Percentiles rank a stretch among this genome's conserved stretches.
phyloP scores from a whole-genome alignment of 1,140 invertebrate species.

The Argopecten irradians region DNA sequence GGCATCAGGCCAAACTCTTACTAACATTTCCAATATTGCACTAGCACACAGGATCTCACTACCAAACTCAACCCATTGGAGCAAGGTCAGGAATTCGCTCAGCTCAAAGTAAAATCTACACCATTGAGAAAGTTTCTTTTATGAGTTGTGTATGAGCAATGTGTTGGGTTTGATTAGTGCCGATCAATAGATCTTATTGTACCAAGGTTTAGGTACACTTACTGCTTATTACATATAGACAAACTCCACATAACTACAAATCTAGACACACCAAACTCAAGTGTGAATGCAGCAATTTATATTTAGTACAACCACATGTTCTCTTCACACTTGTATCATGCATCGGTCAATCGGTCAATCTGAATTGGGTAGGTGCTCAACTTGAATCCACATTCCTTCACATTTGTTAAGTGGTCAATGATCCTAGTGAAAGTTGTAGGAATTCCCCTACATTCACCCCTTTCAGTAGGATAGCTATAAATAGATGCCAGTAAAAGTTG shows the following conservation, averaged over 20 bases:
- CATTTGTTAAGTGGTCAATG: too few relatives aligned
- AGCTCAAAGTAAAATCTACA: conserved; percentile 1
- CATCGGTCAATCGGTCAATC: too few relatives aligned
- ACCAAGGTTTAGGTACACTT: not conserved
- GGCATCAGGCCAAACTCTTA: not conserved
- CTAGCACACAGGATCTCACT: not conserved
- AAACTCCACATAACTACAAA: not conserved
- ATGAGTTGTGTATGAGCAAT: conserved; percentile 3
- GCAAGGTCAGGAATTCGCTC: not conserved
- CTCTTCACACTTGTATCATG: too few relatives aligned
- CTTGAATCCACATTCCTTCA: too few relatives aligned
- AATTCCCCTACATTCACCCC: too few relatives aligned
- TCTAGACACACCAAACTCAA: too few relatives aligned
- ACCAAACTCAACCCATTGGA: conserved; percentile 13
- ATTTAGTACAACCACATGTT: too few relatives aligned
- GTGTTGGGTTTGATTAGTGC: not conserved
- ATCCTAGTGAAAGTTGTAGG: too few relatives aligned
- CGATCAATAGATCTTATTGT: conserved; percentile 9
- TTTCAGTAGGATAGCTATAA: too few relatives aligned
- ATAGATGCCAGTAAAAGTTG: too few relatives aligned
- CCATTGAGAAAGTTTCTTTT: conserved; percentile 18
- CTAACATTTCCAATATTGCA: not conserved
- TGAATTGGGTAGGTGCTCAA: too few relatives aligned
- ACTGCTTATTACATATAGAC: not conserved
- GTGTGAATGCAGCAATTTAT: too few relatives aligned